Evolutionary conservation across 2,797 vertebrate species (phyloP), one percentile per base, ranked within the genome.

Genomic region (Chaenodraco wilsoni): DNA sequence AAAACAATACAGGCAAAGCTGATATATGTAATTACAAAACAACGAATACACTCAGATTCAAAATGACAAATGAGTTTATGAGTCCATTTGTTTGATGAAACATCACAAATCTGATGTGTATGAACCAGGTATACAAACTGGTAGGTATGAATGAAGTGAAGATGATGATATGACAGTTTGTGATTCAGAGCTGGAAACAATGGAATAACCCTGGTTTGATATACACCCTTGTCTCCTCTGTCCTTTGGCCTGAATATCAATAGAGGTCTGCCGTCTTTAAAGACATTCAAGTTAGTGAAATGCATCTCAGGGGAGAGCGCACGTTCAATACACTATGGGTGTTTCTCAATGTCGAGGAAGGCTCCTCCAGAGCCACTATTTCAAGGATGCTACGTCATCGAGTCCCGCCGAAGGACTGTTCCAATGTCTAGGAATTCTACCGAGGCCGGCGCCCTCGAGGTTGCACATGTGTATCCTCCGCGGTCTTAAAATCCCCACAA

Each of bases 231-330:
- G 40, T n/a, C 48, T 72, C 41, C 46, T 67, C 33, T 76, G 54
- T 33, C 43, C 2, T 63, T 0, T 65, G 65, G 64, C 46, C 61
- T 50, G 11, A n/a, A 69, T 73, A 69, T 82, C 65, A 70, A 41
- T 60, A 10, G n/a, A 76, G 40, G 11, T 41, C 23, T 57, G 60
- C 17, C 14, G 27, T 65, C 46, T 71, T 59, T 74, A 72, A 70
- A 64, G 46, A 72, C 27, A 8, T 51, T 64, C 12, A 37, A 72
- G 59, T 63, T 19, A 33, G 19, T 79, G 5, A 71, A 64, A 55
- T 45, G 31, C 1, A 15, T 64, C 67, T 65, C 63, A 40, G 17
- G 55, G 68, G 64, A 75, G 49, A 27, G 3, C 0, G 50, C 69
- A 60, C 62, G 33, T 33, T 33, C 33, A 33, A 27, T 27, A 27